Evolutionary conservation across 2,797 vertebrate genomes (phyloP), one percentile per base, ranked within the genome.

Genomic region (Diglossa cyanea): DNA sequence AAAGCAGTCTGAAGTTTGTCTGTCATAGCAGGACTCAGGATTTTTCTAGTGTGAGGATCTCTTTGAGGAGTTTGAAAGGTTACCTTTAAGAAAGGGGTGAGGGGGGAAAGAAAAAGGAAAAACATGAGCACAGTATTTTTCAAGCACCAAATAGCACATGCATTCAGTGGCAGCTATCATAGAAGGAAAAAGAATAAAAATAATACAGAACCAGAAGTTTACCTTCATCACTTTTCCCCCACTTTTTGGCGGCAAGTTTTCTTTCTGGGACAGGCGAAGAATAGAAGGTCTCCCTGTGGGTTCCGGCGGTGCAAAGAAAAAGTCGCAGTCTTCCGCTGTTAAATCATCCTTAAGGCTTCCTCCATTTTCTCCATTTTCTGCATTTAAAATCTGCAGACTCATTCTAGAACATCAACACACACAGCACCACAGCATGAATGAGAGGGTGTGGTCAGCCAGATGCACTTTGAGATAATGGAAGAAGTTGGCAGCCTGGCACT

Each of bases 61-160:
- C 99, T 98, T 85, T 98, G 97, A 73, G 99, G 99, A 35, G 99
- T 99, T 94, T 99, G 99, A 97, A 99, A 99, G 92, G 99, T 99
- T 94, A 99, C 99, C 99, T 99, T 90, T 12, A 73, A 77, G 82
- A 79, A 61, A 76, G 15, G 17, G 8, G 14, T 1, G 1, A 6
- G 0, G 0, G 2, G 0, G 8, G 11, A n/a, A 39, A n/a, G 23
- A 47, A 35, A 28, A 78, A 33, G 37, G 35, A 48, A 47, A 24
- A 85, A 33, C 31, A 28, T 96, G 14, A 88, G 35, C 45, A 33
- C 16, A 19, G 0, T 20, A 50, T 62, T 25, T 65, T 48, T 60
- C 74, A 71, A 73, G 37, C 15, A 66, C 47, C 33, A 39, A 91
- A 67, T 1, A 83, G 33, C 23, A 60, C 4, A 37, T 3, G 9